Evolutionary conservation across 2,888 invertebrate genomes (phyloP).

Genomic region (Yponomeuta cagnagella): DNA sequence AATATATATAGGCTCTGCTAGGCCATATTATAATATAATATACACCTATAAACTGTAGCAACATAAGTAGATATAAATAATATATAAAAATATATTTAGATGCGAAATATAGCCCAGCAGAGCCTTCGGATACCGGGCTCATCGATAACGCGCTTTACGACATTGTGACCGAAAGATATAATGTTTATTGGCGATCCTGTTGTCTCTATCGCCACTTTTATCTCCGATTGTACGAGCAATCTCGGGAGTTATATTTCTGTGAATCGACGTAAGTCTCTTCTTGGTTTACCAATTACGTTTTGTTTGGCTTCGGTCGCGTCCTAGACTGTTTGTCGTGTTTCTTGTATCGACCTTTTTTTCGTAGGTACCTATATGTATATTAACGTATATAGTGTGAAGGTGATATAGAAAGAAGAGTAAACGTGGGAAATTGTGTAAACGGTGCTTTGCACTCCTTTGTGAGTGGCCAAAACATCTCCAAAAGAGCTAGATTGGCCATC

Average conservation of each 20-base stretch:
- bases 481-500: no score
- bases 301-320: not conserved
- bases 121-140: not conserved
- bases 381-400: no score
- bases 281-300: not conserved
- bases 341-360: no score
- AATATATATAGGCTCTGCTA: no score
- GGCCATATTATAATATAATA: no score
- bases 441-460: no score
- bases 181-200: not conserved
- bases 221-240: not conserved
- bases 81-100: not conserved
- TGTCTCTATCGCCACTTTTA: not conserved
- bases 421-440: no score
- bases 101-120: not conserved
- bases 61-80: no score
- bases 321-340: not conserved
- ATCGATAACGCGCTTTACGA: not conserved
- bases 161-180: not conserved
- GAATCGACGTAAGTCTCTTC: not conserved
- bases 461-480: no score
- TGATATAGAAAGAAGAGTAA: no score
- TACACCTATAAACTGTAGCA: no score
- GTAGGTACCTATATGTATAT: no score
- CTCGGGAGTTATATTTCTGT: not conserved